A percentile compares a stretch with the other conserved stretches of the same genome.
Conservation (phyloP, 2,797 vertebrate genomes). For the Pelobates cultripes region DNA sequence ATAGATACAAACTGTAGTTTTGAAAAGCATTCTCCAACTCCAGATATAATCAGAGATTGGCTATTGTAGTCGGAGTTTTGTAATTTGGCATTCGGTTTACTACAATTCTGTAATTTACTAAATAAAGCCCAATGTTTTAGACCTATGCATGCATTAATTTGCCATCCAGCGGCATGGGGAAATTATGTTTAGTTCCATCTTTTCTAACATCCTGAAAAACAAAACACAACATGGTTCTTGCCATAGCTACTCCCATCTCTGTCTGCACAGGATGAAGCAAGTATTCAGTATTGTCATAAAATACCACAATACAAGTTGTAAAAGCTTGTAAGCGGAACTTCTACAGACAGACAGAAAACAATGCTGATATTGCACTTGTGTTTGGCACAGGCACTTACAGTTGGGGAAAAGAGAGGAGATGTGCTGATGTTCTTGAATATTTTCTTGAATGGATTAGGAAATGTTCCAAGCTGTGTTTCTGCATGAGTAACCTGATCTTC, state of each 20-base stretch:
- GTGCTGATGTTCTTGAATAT: constrained; percentile 86
- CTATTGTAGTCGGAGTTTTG: too few species aligned
- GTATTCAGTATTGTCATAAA: background rate
- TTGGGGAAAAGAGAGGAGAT: constrained; percentile 79
- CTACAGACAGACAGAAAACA: background rate
- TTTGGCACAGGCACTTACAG: constrained; percentile 68
- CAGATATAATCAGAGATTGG: background rate
- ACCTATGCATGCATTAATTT: background rate
- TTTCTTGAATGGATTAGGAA: constrained; percentile 86
- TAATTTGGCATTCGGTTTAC: too few species aligned
- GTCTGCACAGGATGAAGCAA: too few species aligned
- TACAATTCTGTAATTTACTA: background rate
- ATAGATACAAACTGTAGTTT: too few species aligned
- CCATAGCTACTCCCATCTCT: too few species aligned
- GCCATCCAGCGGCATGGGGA: too few species aligned
- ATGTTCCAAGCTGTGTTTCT: constrained; percentile 84
- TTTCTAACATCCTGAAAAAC: too few species aligned
- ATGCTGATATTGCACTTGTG: background rate
- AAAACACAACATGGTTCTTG: too few species aligned
- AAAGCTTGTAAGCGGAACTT: background rate
- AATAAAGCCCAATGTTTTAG: too few species aligned
- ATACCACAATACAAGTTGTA: background rate
- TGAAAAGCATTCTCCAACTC: background rate
- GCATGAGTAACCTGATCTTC: constrained; percentile 90
- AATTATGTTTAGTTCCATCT: too few species aligned